Base-by-base conservation (phyloP, 2,888 invertebrate species). In the Stenurella melanura region DNA sequence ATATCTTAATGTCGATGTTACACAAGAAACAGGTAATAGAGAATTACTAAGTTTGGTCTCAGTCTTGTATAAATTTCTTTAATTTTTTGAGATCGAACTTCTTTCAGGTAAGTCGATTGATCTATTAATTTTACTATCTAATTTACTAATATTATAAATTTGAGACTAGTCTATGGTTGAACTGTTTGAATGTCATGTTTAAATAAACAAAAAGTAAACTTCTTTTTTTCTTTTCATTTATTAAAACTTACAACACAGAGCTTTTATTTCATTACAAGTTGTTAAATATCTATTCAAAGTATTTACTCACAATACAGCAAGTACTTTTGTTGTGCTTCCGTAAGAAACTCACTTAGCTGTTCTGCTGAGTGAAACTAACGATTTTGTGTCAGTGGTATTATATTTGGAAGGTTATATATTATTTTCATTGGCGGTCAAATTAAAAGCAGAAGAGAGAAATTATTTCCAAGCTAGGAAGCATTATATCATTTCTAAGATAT, bases 381-480 rank as follows among this genome's bases (percentile, higher is more conserved):
- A 50, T 50, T 50, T 50, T 50, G 6, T 50, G 50, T 50, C 50
- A 50, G 50, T 15, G 50, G 7, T 50, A 50, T 50, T n/a, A 50
- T 50, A n/a, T 50, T n/a, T 50, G 50, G 50, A 50, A 15, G 50
- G 50, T 50, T 50, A 50, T 50, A n/a, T 50, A 50, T 50, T 50
- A 50, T 50, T 50, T 50, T 50, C 50, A 50, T 50, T 50, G 50
- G 50, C 50, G 50, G 50, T 50, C 50, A 50, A 50, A 50, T 50
- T 50, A 50, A n/a, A n/a, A n/a, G 50, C 12, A 42, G 4, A 42
- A 15, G 15, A 2, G 9, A 42, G 42, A 15, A 42, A 42, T 42
- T 42, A 50, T 3, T 50, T 12, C 2, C 42, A 42, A 42, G 7
- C 42, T 15, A 42, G 42, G 42, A 42, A 42, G 42, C 42, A 15